Evolutionary conservation across 2,888 invertebrate species (phyloP).

Genomic region (Acrobasis consociella): DNA sequence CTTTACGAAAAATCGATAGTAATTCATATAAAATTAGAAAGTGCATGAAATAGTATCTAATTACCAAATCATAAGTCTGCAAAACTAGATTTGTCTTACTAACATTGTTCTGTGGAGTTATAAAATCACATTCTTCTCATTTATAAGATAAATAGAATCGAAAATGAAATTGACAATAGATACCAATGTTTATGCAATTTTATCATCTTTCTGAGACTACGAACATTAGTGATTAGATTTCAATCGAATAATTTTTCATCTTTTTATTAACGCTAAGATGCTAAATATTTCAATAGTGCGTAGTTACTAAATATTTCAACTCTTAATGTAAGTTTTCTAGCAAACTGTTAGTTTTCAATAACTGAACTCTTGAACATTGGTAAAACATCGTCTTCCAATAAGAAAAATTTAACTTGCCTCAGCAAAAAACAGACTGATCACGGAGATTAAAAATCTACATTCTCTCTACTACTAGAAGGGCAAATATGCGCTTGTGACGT

Average conservation of each 20-base stretch:
- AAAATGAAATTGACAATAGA: constrained; percentile 28
- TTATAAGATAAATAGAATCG: constrained; percentile 26
- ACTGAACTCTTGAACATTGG: constrained; percentile 27
- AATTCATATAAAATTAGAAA: constrained; percentile 29
- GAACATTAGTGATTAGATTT: constrained; percentile 6
- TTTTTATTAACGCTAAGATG: not conserved
- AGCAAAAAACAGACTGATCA: constrained; percentile 17
- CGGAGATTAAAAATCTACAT: constrained; percentile 15
- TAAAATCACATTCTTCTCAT: constrained; percentile 14
- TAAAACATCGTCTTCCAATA: constrained; percentile 34
- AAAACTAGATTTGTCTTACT: constrained; percentile 21
- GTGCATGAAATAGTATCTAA: constrained; percentile 17
- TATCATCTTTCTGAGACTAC: constrained; percentile 1
- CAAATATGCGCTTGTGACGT: constrained; percentile 7
- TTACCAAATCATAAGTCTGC: constrained; percentile 27
- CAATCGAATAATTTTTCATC: not conserved
- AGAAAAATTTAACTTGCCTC: constrained; percentile 24
- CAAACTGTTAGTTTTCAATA: constrained; percentile 14
- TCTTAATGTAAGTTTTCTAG: constrained; percentile 14
- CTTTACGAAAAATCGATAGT: constrained; percentile 44
- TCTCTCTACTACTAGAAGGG: not conserved
- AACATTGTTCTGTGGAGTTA: constrained; percentile 1
- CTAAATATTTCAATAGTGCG: constrained; percentile 1
- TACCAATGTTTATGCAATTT: constrained; percentile 15
- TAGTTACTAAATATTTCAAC: constrained; percentile 5